Evolutionary conservation across 2,888 invertebrate genomes (phyloP), one percentile per base, ranked within the genome.

Genomic region (Globia sparganii): DNA sequence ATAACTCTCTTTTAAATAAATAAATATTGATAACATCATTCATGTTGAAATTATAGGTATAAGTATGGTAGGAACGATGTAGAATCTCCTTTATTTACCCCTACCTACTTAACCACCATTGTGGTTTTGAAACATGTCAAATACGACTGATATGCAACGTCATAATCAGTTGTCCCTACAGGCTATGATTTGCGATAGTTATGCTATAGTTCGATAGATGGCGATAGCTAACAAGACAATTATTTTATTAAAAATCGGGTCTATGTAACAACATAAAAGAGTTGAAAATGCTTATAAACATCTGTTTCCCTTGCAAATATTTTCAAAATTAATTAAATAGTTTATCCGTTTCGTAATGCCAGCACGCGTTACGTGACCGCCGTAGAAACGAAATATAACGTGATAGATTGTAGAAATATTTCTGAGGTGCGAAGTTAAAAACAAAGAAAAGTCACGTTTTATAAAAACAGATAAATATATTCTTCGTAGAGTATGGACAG

Each of bases 121-220:
- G 43, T 59, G 34, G 65, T n/a, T 69, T 31, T 34, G 5, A 72
- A 78, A 72, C n/a, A 37, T 69, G 64, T 72, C 53, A 43, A 34
- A 43, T 59, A 61, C 25, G 43, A 61, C 8, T 21, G 34, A 59
- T 71, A 64, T 65, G 62, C 62, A 53, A 25, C 53, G 53, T 53
- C 53, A 9, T 25, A 53, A 25, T 53, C 9, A 53, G 25, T 25
- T 53, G 15, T 21, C 49, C 21, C 49, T 21, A 49, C 1, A 49
- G 25, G n/a, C 25, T 31, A 34, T 21, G 40, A 58, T 68, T 62
- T 31, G 31, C 28, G 18, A 64, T 40, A 31, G 6, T 4, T 9
- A 18, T 49, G 21, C 34, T 65, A 34, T 18, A 18, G 2, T 40
- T 40, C 40, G 21, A 40, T 64, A 58, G 15, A 25, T 6, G 25